Conservation (phyloP, 2,888 invertebrate genomes). For the Pherbina coryleti region DNA sequence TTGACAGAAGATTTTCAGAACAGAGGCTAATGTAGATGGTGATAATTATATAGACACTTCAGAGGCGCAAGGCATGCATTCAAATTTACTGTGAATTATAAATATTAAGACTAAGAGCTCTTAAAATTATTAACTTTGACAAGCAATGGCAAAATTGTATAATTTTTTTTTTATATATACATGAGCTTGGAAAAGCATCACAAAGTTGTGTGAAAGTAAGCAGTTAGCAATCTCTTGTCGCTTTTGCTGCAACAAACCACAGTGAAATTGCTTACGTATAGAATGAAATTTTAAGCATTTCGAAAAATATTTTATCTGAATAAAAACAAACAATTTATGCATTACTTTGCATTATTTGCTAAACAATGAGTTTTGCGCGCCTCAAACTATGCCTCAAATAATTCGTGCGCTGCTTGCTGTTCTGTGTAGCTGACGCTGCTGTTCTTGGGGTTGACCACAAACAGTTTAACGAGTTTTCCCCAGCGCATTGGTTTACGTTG, state of each 20-base stretch:
- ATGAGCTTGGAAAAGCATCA: background rate
- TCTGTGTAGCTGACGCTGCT: slow-evolving; percentile 1
- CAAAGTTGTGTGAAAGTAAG: background rate
- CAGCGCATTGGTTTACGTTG: slow-evolving; percentile 1
- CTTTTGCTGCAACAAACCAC: background rate
- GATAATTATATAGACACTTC: slow-evolving; percentile 22
- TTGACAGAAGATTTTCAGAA: background rate
- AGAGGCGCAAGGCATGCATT: background rate
- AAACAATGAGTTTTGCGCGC: slow-evolving; percentile 17
- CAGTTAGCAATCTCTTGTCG: background rate
- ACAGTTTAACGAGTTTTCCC: slow-evolving; percentile 27
- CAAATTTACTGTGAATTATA: slow-evolving; percentile 9
- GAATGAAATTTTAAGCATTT: background rate
- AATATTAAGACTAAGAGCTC: background rate
- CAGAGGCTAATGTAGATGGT: background rate
- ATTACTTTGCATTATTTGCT: slow-evolving; percentile 10
- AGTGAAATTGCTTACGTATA: background rate
- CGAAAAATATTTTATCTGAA: background rate
- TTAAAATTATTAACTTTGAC: slow-evolving; percentile 1
- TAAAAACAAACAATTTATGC: background rate
- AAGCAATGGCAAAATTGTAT: background rate
- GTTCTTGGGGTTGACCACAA: slow-evolving; percentile 30
- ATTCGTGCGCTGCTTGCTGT: background rate
- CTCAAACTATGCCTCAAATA: slow-evolving; percentile 17
- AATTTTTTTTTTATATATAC: too few species aligned